Evolutionary conservation across 2,888 invertebrate species (phyloP).

Genomic region (Heliconius cydno): DNA sequence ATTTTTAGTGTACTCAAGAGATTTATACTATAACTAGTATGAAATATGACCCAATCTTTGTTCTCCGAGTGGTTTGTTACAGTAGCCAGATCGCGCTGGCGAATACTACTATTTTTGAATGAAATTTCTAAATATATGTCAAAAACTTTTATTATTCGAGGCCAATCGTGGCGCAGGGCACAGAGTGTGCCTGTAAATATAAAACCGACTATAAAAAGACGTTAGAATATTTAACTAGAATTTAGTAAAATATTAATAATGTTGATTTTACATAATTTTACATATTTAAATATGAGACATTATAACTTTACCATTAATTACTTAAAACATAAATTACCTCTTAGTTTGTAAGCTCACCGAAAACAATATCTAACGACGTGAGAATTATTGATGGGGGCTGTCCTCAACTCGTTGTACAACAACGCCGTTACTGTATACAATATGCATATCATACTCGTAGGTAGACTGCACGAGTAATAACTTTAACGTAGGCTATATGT

Average conservation of each 20-base stretch:
- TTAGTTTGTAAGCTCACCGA: background rate
- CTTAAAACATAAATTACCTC: background rate
- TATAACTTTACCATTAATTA: background rate
- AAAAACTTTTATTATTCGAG: too few relatives aligned
- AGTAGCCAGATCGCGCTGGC: background rate
- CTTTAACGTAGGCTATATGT: background rate
- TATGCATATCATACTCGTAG: background rate
- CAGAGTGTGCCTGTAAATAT: too few relatives aligned
- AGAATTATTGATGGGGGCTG: slow-evolving; percentile 14
- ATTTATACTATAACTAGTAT: slow-evolving; percentile 33
- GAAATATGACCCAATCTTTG: slow-evolving; percentile 36
- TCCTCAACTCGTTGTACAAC: background rate
- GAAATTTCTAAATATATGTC: background rate
- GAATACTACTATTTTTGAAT: slow-evolving; percentile 22
- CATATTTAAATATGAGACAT: background rate
- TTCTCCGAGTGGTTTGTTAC: slow-evolving; percentile 34
- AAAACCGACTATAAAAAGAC: too few relatives aligned
- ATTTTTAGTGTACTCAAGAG: slow-evolving; percentile 28
- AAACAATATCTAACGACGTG: slow-evolving; percentile 4
- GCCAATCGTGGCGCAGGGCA: too few relatives aligned
- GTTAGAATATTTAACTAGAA: too few relatives aligned
- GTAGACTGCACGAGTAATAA: slow-evolving; percentile 12
- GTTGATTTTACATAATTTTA: background rate
- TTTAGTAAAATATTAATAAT: too few relatives aligned
- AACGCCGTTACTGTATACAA: background rate